A percentile compares a stretch with the other conserved stretches of the same genome.
phyloP scores from a whole-genome alignment of 2,113 vertebrate genomes.

The Scophthalmus maximus region DNA sequence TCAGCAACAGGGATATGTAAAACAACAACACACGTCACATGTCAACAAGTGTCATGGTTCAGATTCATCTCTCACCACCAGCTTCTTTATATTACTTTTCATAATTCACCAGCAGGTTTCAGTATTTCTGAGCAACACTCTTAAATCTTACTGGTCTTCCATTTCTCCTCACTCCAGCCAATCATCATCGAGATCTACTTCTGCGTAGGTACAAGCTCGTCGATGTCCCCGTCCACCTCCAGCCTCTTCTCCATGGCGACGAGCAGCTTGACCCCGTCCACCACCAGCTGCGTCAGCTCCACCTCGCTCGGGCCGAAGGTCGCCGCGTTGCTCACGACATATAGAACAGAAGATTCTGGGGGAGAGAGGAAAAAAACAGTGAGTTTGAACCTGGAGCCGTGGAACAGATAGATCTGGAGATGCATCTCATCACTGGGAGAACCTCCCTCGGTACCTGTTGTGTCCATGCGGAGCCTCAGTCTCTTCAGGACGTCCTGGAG shows the following conservation, averaged over 20 bases:
- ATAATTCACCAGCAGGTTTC: background rate
- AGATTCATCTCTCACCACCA: too few species aligned
- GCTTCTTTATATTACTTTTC: too few species aligned
- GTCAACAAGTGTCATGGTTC: too few species aligned
- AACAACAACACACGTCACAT: too few species aligned
- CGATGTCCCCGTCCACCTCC: slow-evolving; percentile 54
- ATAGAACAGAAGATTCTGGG: slow-evolving; percentile 36
- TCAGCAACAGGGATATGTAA: too few species aligned
- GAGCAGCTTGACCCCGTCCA: slow-evolving; percentile 81
- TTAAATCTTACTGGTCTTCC: background rate
- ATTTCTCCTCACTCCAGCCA: background rate
- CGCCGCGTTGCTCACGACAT: slow-evolving; percentile 53
- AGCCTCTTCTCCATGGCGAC: slow-evolving; percentile 79
- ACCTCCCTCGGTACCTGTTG: slow-evolving; percentile 50
- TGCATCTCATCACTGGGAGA: background rate
- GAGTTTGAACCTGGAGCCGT: background rate
- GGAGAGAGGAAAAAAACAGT: background rate
- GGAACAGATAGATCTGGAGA: background rate
- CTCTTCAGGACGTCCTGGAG: slow-evolving; percentile 72
- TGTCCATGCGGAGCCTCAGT: slow-evolving; percentile 72
- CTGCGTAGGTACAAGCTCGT: slow-evolving; percentile 76
- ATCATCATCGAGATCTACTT: slow-evolving; percentile 59
- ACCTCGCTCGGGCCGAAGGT: slow-evolving; percentile 79
- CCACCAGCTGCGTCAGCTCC: slow-evolving; percentile 74
- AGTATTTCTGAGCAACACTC: background rate